A percentile compares a stretch with the other conserved stretches of the same genome.
These are phyloP conservation scores for Drosophila malerkotliana DNA, from an alignment of 1,140 invertebrate species.

Conservation along the genomic window DNA sequence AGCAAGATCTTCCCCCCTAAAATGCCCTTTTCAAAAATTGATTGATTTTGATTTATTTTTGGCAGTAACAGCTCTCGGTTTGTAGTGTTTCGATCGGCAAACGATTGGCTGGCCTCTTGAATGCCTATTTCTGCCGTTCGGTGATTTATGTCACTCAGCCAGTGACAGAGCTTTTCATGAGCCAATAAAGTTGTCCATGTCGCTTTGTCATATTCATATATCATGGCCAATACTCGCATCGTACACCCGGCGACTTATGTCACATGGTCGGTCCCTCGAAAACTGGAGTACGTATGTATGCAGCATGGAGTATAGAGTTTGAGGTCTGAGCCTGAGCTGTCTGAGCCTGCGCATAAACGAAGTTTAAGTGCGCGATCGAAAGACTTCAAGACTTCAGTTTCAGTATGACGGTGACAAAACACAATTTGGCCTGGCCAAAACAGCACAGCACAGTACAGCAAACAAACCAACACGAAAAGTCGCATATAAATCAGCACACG, in stretches of 20 bases:
- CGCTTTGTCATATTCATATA: slow-evolving; percentile 83
- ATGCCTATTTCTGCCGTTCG: slow-evolving; percentile 48
- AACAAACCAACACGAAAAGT: slow-evolving; percentile 42
- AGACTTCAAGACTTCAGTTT: slow-evolving; percentile 26
- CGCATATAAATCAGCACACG: slow-evolving; percentile 78
- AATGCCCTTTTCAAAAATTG: slow-evolving; percentile 57
- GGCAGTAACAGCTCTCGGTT: slow-evolving; percentile 22
- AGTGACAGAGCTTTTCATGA: slow-evolving; percentile 82
- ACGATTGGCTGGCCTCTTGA: slow-evolving; percentile 34
- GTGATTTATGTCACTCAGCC: slow-evolving; percentile 82
- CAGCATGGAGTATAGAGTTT: slow-evolving; percentile 1
- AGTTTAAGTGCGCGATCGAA: slow-evolving; percentile 72
- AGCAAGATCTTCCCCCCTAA: neutral
- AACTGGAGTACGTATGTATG: slow-evolving; percentile 24
- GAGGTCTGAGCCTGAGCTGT: slow-evolving; percentile 39
- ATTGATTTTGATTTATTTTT: slow-evolving; percentile 74
- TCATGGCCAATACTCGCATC: slow-evolving; percentile 55
- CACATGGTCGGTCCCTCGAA: slow-evolving; percentile 49
- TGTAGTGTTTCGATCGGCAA: slow-evolving; percentile 22
- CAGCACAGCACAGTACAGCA: slow-evolving; percentile 19
- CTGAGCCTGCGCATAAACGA: slow-evolving; percentile 60
- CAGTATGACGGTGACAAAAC: slow-evolving; percentile 64
- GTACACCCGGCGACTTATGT: slow-evolving; percentile 75
- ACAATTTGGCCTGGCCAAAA: slow-evolving; percentile 61
- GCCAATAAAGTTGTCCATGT: slow-evolving; percentile 82